A percentile compares a stretch with the other conserved stretches of the same genome.
phyloP scores from a whole-genome alignment of 2,113 vertebrate genomes.

The Brachyhypopomus occidentalis region DNA sequence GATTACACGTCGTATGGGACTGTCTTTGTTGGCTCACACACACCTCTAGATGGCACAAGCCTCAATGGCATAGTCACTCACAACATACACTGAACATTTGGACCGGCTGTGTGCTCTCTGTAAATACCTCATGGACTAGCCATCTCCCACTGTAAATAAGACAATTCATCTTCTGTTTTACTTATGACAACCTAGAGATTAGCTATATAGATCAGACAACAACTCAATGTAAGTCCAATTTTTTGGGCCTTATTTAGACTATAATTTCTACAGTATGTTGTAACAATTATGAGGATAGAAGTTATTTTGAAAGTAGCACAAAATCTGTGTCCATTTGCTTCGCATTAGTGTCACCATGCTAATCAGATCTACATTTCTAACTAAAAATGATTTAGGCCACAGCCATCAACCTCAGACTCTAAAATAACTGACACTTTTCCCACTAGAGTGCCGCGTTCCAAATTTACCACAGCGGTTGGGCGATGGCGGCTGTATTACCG shows the following conservation, averaged over 20 bases:
- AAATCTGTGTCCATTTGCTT: not conserved
- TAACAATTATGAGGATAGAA: not conserved
- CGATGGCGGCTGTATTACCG: slow-evolving; percentile 63
- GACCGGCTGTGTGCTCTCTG: not conserved
- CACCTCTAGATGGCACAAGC: slow-evolving; percentile 19
- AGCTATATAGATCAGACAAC: not conserved
- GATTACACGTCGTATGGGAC: not conserved
- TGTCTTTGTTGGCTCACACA: not conserved
- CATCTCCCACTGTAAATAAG: not conserved
- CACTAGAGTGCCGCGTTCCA: slow-evolving; percentile 63
- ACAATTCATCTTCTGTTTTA: not conserved
- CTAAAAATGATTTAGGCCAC: slow-evolving; percentile 67
- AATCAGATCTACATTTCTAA: slow-evolving; percentile 45
- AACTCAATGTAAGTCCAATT: not conserved
- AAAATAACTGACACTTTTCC: slow-evolving; percentile 72
- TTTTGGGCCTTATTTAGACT: not conserved
- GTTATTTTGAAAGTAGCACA: slow-evolving; percentile 29
- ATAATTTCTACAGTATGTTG: slow-evolving; percentile 5
- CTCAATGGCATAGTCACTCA: slow-evolving; percentile 6
- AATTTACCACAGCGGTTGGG: slow-evolving; percentile 64
- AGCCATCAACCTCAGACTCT: slow-evolving; percentile 57
- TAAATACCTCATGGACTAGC: not conserved
- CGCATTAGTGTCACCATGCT: slow-evolving; percentile 5
- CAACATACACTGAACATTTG: not conserved
- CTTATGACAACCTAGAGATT: not conserved